These are phyloP conservation scores for Hydractinia symbiolongicarpus DNA, from an alignment of 30 jellyfish, hydroid and myxozoan species.

Conservation along the genomic window DNA sequence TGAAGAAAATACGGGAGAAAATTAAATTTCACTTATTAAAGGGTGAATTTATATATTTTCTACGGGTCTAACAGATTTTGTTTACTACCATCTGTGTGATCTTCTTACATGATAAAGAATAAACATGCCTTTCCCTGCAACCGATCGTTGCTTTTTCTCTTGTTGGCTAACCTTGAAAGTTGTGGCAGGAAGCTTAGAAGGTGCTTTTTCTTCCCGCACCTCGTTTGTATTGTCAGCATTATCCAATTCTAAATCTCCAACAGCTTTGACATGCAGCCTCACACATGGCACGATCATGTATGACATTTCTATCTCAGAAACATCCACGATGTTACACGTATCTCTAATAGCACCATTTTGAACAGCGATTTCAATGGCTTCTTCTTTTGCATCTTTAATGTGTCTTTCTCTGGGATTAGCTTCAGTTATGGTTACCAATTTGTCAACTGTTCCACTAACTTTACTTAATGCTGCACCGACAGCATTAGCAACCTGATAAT, in stretches of 20 bases:
- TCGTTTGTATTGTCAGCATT: not conserved
- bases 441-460: slow-evolving; percentile 55
- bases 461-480: slow-evolving; percentile 72
- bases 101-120: no score
- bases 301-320: slow-evolving; percentile 28
- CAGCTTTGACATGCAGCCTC: slow-evolving; percentile 46
- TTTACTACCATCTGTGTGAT: no score
- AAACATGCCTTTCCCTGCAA: no score
- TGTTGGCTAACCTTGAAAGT: no score
- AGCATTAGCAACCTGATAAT: slow-evolving; percentile 66
- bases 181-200: no score
- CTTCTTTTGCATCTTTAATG: slow-evolving; percentile 27
- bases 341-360: slow-evolving; percentile 42
- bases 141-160: no score
- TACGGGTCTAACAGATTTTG: no score
- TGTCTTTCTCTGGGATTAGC: slow-evolving; percentile 17
- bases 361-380: slow-evolving; percentile 37
- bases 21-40: no score
- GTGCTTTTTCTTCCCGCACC: no score
- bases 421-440: slow-evolving; percentile 24
- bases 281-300: slow-evolving; percentile 37
- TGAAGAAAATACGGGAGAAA: no score
- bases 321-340: slow-evolving; percentile 31
- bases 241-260: slow-evolving; percentile 29
- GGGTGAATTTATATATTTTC: no score